These are phyloP conservation scores for Syngnathus floridae DNA, from an alignment of 2,113 vertebrate species.

Conservation along the genomic window DNA sequence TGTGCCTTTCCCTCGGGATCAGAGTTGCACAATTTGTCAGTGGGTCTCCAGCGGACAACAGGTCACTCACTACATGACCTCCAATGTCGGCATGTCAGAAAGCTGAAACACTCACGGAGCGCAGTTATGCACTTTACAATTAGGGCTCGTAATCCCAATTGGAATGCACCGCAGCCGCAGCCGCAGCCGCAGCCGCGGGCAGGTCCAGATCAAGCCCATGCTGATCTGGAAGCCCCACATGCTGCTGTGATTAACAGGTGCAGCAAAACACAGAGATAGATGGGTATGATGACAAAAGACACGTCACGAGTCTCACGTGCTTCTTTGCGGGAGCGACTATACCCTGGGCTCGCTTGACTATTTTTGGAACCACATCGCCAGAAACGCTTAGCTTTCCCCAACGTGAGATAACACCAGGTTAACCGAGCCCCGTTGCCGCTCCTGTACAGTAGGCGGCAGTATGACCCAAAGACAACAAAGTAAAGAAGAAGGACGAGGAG, in stretches of 20 bases:
- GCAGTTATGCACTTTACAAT: conserved; percentile 8
- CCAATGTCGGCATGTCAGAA: conserved; percentile 11
- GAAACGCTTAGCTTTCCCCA: no score
- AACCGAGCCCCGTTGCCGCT: no score
- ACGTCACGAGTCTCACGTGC: no score
- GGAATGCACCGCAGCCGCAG: conserved; percentile 26
- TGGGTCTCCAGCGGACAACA: conserved; percentile 14
- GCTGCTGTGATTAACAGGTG: conserved; percentile 28
- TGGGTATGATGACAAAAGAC: no score
- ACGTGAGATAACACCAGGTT: no score
- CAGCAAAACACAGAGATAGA: conserved; percentile 18
- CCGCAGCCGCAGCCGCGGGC: no score
- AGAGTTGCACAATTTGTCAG: conserved; percentile 5
- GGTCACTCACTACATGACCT: conserved; percentile 1
- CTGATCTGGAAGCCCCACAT: conserved; percentile 25
- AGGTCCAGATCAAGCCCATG: conserved; percentile 26
- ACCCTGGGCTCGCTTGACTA: no score
- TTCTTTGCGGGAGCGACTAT: no score
- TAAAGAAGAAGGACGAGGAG: no score
- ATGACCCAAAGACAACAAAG: no score
- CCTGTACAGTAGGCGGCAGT: no score
- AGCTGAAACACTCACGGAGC: background rate
- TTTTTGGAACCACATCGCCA: no score
- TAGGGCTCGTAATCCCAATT: conserved; percentile 28
- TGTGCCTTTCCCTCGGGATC: conserved; percentile 4